Evolutionary conservation across 2,888 invertebrate genomes (phyloP), one percentile per base, ranked within the genome.

Genomic region (Malacosoma neustria): DNA sequence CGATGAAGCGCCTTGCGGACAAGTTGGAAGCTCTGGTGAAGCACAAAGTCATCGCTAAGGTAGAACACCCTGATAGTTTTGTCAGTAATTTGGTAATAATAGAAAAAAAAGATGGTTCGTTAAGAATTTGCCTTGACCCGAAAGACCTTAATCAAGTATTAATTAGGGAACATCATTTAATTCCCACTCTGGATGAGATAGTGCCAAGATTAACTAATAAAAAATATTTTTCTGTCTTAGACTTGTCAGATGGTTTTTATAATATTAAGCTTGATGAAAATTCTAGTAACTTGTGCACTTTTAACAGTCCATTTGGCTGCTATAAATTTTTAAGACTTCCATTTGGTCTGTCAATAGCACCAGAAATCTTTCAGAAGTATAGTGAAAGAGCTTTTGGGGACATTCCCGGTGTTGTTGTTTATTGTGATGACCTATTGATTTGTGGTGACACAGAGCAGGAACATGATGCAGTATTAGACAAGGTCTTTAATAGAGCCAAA

Each of bases 351-450:
- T 55, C 49, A 9, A 40, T 47, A 3, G 55, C 61, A 3, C 53
- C 62, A 3, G 69, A 65, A 49, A 55, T 62, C 9, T 66, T 66
- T 45, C 61, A 68, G 38, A 44, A 45, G 15, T 49, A 46, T 36
- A 62, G 58, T 43, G 45, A 50, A 14, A 43, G 42, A 13, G 48
- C 56, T 13, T 68, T 66, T 45, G 63, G 57, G 13, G 59, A 62
- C 33, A 63, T 67, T 14, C 47, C 53, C 11, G 57, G 60, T 4
- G 54, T 64, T 6, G 34, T 55, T 7, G 40, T 68, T 1, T 67
- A 67, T 42, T 61, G 65, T 39, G 63, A 70, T 50, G 63, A 67
- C 39, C 35, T 67, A 15, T 39, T 57, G n/a, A 49, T 66, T 11
- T 40, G 42, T 34, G 60, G 39, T 11, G 38, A 41, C 2, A 43